Evolutionary conservation across 2,797 vertebrate species (phyloP).

Genomic region (Artibeus lituratus): DNA sequence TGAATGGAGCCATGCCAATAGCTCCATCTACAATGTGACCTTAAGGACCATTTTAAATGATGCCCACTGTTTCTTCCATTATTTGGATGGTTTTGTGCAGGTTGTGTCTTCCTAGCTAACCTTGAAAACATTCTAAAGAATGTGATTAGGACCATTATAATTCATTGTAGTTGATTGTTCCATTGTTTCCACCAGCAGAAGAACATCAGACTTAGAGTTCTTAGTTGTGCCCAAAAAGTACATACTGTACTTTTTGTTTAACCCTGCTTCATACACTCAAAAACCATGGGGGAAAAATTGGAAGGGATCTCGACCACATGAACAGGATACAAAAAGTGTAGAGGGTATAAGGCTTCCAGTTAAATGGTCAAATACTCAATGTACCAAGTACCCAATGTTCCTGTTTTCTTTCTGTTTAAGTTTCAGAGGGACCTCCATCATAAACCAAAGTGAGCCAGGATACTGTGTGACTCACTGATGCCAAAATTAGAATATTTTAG

Average conservation of each 20-base stretch:
- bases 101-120: not conserved
- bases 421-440: not conserved
- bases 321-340: not conserved
- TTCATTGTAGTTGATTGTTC: not conserved
- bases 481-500: not conserved
- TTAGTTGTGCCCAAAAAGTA: not conserved
- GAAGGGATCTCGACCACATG: not conserved
- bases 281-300: not conserved
- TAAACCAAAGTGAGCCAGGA: not conserved
- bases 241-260: not conserved
- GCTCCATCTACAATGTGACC: not conserved
- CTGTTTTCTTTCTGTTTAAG: not conserved
- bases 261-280: not conserved
- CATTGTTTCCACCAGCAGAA: not conserved
- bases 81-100: not conserved
- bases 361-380: not conserved
- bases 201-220: not conserved
- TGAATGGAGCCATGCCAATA: not conserved
- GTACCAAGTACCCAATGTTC: not conserved
- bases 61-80: not conserved
- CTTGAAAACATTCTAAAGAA: not conserved
- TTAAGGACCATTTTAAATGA: not conserved
- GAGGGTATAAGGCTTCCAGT: not conserved
- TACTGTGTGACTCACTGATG: not conserved
- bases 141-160: not conserved